Evolutionary conservation across 2,797 vertebrate genomes (phyloP), one percentile per base, ranked within the genome.

Genomic region (Diglossa cyanea): DNA sequence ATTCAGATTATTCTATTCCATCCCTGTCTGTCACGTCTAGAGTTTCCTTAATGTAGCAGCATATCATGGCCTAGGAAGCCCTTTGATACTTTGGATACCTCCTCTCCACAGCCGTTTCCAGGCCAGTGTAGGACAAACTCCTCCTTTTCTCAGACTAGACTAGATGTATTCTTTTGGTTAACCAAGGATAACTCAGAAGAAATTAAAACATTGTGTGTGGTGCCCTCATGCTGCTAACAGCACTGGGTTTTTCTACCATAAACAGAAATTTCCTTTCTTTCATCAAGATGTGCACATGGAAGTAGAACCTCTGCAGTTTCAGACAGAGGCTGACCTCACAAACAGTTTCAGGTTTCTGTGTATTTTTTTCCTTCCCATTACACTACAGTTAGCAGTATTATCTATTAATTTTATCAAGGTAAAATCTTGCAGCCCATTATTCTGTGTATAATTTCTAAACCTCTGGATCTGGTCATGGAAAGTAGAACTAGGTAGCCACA

Each of bases 181-280:
- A 28, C n/a, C 31, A 39, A 17, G 17, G 13, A 9, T 44, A 58
- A 37, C 28, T 80, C 35, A 11, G 26, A 76, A 73, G 40, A 9
- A 45, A 12, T 9, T 6, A 50, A 65, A 42, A n/a, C 13, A 8
- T 23, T 54, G 18, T 35, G 6, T 7, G 2, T 42, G 24, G 24
- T 82, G 42, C 50, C 45, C 35, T 55, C 25, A 2, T 17, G 20
- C 44, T 54, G 26, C 30, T 62, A 40, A 58, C 30, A 67, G 20
- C 16, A 12, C 35, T 25, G 9, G 0, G 0, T 0, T 17, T 51
- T 78, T 24, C 35, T 47, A 2, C 50, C 16, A 10, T 50, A 50
- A 58, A 21, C 4, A 62, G 42, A 51, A 50, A 26, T 67, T 85
- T 71, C 7, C 19, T 26, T 81, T 92, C 28, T 40, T 82, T 65